phyloP scores from a whole-genome alignment of 1,140 invertebrate species.

The Camponotus vicinus region DNA sequence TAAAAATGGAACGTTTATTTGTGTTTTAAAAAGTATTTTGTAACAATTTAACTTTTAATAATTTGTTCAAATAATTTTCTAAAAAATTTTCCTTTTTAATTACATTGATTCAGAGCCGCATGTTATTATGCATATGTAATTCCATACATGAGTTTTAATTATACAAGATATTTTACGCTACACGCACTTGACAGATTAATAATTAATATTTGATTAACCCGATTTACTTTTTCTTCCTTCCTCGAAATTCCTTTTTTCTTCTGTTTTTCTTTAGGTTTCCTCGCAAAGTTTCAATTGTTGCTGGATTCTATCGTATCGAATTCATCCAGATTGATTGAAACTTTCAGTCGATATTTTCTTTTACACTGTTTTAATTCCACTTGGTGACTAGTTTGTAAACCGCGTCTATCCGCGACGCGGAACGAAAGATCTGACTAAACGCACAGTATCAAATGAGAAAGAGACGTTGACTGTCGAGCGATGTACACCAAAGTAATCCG shows the following conservation, averaged over 20 bases:
- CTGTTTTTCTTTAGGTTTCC: not conserved
- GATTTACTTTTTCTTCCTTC: not conserved
- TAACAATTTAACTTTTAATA: not conserved
- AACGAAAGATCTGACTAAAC: not conserved
- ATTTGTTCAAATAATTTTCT: not conserved
- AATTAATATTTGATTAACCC: constrained; percentile 14
- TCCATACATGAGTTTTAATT: not conserved
- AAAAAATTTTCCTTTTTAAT: not conserved
- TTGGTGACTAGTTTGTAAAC: not conserved
- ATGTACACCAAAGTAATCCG: constrained; percentile 77
- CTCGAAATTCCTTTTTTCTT: not conserved
- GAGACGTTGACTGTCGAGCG: constrained; percentile 64
- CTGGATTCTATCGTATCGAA: constrained; percentile 24
- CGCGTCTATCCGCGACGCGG: not conserved
- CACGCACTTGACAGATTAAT: constrained; percentile 20
- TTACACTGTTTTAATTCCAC: constrained; percentile 19
- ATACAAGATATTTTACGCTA: not conserved
- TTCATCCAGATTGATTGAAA: not conserved
- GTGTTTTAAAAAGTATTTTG: not conserved
- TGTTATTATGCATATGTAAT: not conserved
- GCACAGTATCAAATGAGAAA: not conserved
- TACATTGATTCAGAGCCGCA: not conserved
- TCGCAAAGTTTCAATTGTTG: constrained; percentile 5
- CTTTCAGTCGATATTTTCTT: not conserved
- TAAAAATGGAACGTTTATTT: not conserved